Evolutionary conservation across 2,888 invertebrate genomes (phyloP).

Genomic region (Caenorhabditis japonica): DNA sequence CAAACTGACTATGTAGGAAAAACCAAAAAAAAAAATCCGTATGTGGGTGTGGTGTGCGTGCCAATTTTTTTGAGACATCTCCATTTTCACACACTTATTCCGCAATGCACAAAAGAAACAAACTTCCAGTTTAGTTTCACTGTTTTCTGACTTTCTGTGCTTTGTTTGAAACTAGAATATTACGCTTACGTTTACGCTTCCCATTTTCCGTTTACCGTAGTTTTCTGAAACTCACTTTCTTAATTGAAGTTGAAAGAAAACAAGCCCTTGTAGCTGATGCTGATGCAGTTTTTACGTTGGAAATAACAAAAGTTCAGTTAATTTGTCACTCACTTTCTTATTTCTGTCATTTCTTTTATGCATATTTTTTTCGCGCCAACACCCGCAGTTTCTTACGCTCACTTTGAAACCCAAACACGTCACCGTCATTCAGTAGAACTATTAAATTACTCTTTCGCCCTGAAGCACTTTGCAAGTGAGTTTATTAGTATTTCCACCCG

Average conservation of each 20-base stretch:
- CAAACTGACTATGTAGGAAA: constrained; percentile 15
- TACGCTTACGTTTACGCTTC: not conserved
- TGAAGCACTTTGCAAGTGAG: constrained; percentile 54
- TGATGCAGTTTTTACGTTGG: constrained; percentile 15
- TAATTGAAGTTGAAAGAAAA: not conserved
- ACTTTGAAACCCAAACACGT: constrained; percentile 42
- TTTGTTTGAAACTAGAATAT: not conserved
- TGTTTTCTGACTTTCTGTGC: constrained; percentile 12
- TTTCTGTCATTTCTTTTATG: not conserved
- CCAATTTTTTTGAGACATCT: constrained; percentile 43
- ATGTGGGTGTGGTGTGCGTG: constrained; percentile 27
- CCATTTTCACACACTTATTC: constrained; percentile 49
- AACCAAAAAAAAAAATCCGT: too few species aligned
- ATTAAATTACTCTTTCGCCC: constrained; percentile 53
- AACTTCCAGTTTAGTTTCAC: constrained; percentile 37
- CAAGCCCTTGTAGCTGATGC: too few species aligned
- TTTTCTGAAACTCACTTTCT: not conserved
- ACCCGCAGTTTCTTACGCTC: constrained; percentile 9
- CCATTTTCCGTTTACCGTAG: not conserved
- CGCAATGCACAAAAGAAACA: constrained; percentile 30
- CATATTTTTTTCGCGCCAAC: too few species aligned
- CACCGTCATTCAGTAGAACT: constrained; percentile 46
- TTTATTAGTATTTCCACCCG: constrained; percentile 50
- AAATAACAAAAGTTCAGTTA: constrained; percentile 25
- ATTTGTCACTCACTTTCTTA: constrained; percentile 1